These are phyloP conservation scores for Drosophila cognata DNA, from an alignment of 2,888 invertebrate genomes.

Conservation along the genomic window DNA sequence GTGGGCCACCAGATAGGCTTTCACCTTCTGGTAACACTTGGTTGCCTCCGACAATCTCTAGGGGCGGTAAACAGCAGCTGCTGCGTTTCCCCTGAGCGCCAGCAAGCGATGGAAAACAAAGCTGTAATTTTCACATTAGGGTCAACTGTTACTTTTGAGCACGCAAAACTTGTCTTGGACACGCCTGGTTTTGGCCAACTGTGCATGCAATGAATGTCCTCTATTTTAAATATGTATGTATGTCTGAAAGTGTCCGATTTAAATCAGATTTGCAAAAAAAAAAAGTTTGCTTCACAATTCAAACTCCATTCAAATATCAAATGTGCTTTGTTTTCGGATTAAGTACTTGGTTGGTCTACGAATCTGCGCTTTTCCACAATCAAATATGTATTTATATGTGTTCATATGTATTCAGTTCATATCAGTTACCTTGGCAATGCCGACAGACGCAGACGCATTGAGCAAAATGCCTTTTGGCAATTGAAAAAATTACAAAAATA, in stretches of 20 bases:
- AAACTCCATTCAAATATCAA: not conserved
- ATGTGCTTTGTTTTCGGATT: not conserved
- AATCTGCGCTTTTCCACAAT: not conserved
- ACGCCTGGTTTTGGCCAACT: not conserved
- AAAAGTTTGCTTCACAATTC: too few relatives aligned
- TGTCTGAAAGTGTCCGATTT: not conserved
- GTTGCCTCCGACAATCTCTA: constrained; percentile 20
- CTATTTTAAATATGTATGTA: constrained; percentile 13
- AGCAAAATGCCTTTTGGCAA: constrained; percentile 23
- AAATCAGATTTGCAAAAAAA: not conserved
- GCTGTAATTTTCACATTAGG: not conserved
- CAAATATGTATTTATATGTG: not conserved
- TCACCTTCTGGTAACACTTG: constrained; percentile 4
- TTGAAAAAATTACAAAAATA: constrained; percentile 19
- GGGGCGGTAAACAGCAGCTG: constrained; percentile 11
- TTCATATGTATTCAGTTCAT: constrained; percentile 6
- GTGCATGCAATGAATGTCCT: constrained; percentile 46
- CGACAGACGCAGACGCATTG: constrained; percentile 14
- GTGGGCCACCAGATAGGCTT: not conserved
- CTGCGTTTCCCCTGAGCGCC: constrained; percentile 11
- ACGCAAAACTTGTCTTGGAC: not conserved
- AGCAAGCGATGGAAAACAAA: not conserved
- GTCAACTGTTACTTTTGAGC: not conserved
- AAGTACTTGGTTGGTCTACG: not conserved
- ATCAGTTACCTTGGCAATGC: constrained; percentile 24